A percentile compares a stretch with the other conserved stretches of the same genome.
These are phyloP conservation scores for Lepus europaeus DNA, from an alignment of 2,113 vertebrate genomes.

Conservation along the genomic window DNA sequence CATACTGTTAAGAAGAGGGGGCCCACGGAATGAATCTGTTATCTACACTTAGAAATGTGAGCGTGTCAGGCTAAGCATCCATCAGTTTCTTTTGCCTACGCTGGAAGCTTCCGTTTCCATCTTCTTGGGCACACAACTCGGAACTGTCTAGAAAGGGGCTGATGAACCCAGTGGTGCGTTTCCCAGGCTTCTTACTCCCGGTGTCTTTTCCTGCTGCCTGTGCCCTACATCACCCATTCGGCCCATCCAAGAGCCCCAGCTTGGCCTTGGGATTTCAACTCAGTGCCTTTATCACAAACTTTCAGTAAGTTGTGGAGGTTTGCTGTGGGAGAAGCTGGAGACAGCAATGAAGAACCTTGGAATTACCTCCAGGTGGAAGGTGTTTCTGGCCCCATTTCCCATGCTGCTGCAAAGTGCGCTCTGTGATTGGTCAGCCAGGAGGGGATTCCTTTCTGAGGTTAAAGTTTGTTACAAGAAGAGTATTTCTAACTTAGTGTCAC, in stretches of 20 bases:
- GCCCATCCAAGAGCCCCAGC: background rate
- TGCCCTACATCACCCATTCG: background rate
- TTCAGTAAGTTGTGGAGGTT: background rate
- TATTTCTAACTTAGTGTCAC: background rate
- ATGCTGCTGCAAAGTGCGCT: fast-evolving
- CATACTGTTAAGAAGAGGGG: conserved; percentile 82
- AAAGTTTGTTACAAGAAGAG: background rate
- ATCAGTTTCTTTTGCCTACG: conserved; percentile 77
- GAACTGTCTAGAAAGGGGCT: background rate
- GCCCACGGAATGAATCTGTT: conserved; percentile 86
- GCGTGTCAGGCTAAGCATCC: conserved; percentile 78
- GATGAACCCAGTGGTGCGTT: background rate
- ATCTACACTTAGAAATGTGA: conserved; percentile 80
- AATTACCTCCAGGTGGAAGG: background rate
- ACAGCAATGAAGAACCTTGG: background rate
- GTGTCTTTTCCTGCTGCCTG: background rate
- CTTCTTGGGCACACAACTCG: conserved; percentile 26
- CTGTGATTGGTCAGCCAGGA: background rate
- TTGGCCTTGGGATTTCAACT: background rate
- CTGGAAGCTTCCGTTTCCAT: conserved; percentile 70
- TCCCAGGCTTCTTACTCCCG: background rate
- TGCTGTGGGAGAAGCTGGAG: background rate
- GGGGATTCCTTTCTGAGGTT: background rate
- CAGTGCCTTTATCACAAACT: background rate
- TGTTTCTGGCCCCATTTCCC: background rate